These are phyloP conservation scores for Anolis sagrei DNA, from an alignment of 2,113 vertebrate species.

Conservation along the genomic window DNA sequence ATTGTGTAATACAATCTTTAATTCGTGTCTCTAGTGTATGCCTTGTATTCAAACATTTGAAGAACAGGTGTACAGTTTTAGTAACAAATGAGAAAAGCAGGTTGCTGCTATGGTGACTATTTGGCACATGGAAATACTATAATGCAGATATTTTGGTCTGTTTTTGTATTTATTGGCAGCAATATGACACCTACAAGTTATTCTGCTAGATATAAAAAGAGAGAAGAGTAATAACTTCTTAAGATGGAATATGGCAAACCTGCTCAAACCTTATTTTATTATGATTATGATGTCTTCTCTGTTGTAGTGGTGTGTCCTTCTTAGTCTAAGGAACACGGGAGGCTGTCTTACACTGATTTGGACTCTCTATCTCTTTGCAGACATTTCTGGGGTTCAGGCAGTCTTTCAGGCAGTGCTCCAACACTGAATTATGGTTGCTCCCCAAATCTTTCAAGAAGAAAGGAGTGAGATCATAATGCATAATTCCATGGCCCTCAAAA, in stretches of 20 bases:
- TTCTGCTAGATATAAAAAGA: slow-evolving; percentile 13
- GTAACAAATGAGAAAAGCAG: slow-evolving; percentile 67
- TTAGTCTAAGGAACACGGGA: background rate
- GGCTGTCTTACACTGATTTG: background rate
- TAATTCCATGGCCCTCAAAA: background rate
- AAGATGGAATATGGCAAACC: background rate
- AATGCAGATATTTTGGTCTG: slow-evolving; percentile 33
- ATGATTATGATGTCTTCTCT: background rate
- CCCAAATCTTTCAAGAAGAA: background rate
- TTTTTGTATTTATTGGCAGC: slow-evolving; percentile 53
- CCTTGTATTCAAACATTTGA: slow-evolving; percentile 57
- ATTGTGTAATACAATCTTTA: slow-evolving; percentile 50
- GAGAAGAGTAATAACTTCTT: slow-evolving; percentile 28
- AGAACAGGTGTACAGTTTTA: slow-evolving; percentile 68
- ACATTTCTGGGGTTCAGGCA: background rate
- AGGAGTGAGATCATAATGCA: background rate
- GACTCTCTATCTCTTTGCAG: background rate
- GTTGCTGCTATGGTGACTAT: slow-evolving; percentile 59
- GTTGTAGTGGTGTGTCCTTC: background rate
- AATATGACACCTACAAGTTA: background rate
- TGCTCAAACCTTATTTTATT: background rate
- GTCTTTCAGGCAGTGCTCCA: background rate
- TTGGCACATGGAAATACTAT: slow-evolving; percentile 40
- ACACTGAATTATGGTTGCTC: background rate
- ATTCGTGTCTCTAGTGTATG: slow-evolving; percentile 42